Evolutionary conservation across 2,113 vertebrate genomes (phyloP), one percentile per base, ranked within the genome.

Genomic region (Pimephales promelas): DNA sequence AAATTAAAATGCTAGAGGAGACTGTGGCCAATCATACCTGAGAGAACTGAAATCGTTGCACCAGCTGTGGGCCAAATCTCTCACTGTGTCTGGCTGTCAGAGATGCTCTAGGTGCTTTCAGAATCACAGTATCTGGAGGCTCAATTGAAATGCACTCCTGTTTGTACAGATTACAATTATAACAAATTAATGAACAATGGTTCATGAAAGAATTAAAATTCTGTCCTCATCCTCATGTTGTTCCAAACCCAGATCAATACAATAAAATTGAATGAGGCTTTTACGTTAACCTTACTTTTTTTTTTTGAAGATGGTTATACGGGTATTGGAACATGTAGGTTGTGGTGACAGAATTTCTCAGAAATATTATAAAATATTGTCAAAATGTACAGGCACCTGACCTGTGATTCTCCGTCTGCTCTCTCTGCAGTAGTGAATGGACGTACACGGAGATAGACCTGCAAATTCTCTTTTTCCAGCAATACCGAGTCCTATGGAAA

Each of bases 21-120:
- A 40, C 22, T 81, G 83, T 24, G 52, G 26, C 2, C 1, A 13
- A 13, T 68, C n/a, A 7, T 90, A 97, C 97, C 89, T 88, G 93
- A 68, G 97, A 98, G 94, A 99, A 99, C 89, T 94, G 95, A 88
- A 99, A 99, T 80, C 94, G 95, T 87, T 98, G 97, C 14, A 92
- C 94, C 4, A 90, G 89, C 36, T 95, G 95, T 18, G 92, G 90
- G 22, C 94, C 79, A 1, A 81, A 82, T 90, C 91, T 96, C 49
- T 99, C 97, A 86, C 92, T 96, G 5, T 95, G 92, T n/a, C 93
- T 92, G 26, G 90, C 86, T 47, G 92, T 81, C 71, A 92, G 74
- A 8, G 90, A 94, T 2, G 40, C 84, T 36, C 93, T 90, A 0
- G 96, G 97, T 6, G 95, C 93, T 89, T 95, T 98, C 28, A 98